Evolutionary conservation across 2,888 invertebrate species (phyloP).

Genomic region (Anthophora plumipes): DNA sequence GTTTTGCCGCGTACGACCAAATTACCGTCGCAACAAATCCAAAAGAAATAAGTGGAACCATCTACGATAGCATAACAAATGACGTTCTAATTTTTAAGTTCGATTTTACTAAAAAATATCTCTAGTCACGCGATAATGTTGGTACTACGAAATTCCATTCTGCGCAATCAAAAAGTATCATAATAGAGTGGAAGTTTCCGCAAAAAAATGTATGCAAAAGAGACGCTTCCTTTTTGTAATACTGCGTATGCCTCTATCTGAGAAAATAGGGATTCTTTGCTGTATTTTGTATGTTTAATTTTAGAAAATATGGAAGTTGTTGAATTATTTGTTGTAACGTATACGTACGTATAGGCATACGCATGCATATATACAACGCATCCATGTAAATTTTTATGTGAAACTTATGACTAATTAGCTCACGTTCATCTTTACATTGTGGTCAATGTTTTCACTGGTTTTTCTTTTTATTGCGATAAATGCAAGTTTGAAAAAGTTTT

Average conservation of each 20-base stretch:
- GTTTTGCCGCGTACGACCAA: background rate
- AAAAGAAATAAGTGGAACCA: slow-evolving; percentile 1
- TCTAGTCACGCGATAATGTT: slow-evolving; percentile 51
- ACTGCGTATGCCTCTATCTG: background rate
- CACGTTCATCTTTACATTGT: background rate
- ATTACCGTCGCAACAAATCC: slow-evolving; percentile 6
- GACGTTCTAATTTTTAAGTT: slow-evolving; percentile 27
- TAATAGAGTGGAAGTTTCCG: slow-evolving; percentile 21
- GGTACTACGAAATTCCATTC: slow-evolving; percentile 34
- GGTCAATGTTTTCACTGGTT: background rate
- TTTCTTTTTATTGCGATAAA: background rate
- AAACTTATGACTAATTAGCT: background rate
- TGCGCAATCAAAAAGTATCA: slow-evolving; percentile 14
- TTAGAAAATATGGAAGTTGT: background rate
- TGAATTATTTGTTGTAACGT: background rate
- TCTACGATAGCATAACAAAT: slow-evolving; percentile 29
- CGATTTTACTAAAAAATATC: slow-evolving; percentile 45
- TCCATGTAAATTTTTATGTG: background rate
- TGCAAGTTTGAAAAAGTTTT: background rate
- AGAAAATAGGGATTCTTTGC: background rate
- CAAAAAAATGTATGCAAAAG: slow-evolving; percentile 4
- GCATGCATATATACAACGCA: background rate
- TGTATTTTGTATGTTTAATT: background rate
- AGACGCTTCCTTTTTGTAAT: background rate
- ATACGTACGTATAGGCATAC: too few species aligned